These are phyloP conservation scores for Tipula unca DNA, from an alignment of 2,888 invertebrate species.

Conservation along the genomic window DNA sequence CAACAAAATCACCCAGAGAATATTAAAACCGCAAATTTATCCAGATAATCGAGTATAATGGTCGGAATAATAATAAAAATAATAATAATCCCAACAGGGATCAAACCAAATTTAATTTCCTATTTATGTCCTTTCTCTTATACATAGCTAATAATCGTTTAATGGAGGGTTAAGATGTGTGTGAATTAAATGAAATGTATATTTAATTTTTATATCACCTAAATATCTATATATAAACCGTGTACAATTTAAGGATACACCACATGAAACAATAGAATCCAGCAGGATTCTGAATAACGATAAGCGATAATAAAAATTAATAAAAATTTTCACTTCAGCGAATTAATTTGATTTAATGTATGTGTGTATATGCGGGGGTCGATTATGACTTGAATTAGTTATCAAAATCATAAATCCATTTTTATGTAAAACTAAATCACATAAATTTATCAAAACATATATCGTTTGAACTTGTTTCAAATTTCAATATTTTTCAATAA, in stretches of 20 bases:
- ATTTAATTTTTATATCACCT: neutral
- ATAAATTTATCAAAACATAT: neutral
- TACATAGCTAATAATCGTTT: slow-evolving; percentile 16
- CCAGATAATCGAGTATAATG: neutral
- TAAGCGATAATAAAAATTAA: slow-evolving; percentile 16
- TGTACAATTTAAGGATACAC: neutral
- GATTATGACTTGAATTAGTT: neutral
- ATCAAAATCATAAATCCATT: neutral
- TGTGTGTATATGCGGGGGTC: neutral
- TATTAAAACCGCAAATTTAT: neutral
- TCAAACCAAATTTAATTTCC: slow-evolving; percentile 8
- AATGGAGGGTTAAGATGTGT: slow-evolving; percentile 18
- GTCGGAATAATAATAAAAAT: neutral
- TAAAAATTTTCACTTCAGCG: neutral
- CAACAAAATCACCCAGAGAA: neutral
- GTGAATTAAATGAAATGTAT: neutral
- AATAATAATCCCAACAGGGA: neutral
- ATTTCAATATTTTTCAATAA: slow-evolving; percentile 8
- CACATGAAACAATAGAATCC: neutral
- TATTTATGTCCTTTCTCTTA: neutral
- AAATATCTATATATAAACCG: neutral
- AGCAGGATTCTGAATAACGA: neutral
- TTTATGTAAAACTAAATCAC: neutral
- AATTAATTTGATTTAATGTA: neutral
- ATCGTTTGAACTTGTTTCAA: neutral